phyloP scores from a whole-genome alignment of 2,888 invertebrate species.

The Andrena bicolor region DNA sequence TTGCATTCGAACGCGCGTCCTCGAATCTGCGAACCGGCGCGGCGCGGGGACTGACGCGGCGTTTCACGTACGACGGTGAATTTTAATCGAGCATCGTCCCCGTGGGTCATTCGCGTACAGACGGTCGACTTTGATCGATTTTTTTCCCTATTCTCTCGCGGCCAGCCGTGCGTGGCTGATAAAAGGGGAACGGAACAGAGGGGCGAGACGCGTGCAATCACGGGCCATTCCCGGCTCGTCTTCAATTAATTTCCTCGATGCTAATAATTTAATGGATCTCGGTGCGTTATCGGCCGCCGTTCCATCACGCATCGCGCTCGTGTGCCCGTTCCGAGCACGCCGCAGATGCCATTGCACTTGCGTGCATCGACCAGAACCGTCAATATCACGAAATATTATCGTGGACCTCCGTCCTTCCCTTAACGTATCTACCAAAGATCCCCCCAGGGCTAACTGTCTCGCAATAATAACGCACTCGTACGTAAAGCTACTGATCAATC shows the following conservation, averaged over 20 bases:
- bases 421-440: background rate
- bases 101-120: background rate
- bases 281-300: conserved; percentile 56
- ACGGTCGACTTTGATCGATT: conserved; percentile 54
- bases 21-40: background rate
- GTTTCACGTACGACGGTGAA: background rate
- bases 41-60: background rate
- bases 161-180: conserved; percentile 23
- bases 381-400: conserved; percentile 33
- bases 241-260: conserved; percentile 65
- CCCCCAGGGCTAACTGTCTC: background rate
- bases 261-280: conserved; percentile 65
- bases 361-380: conserved; percentile 19
- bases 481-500: background rate
- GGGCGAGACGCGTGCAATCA: conserved; percentile 41
- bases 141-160: conserved; percentile 41
- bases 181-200: conserved; percentile 34
- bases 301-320: conserved; percentile 57
- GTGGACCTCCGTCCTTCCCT: background rate
- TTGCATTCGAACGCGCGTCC: background rate
- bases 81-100: conserved; percentile 10
- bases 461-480: background rate
- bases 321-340: conserved; percentile 22
- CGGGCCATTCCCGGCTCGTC: conserved; percentile 10
- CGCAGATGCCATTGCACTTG: conserved; percentile 60